phyloP scores from a whole-genome alignment of 2,797 vertebrate species.

The Rhinichthys osculus region DNA sequence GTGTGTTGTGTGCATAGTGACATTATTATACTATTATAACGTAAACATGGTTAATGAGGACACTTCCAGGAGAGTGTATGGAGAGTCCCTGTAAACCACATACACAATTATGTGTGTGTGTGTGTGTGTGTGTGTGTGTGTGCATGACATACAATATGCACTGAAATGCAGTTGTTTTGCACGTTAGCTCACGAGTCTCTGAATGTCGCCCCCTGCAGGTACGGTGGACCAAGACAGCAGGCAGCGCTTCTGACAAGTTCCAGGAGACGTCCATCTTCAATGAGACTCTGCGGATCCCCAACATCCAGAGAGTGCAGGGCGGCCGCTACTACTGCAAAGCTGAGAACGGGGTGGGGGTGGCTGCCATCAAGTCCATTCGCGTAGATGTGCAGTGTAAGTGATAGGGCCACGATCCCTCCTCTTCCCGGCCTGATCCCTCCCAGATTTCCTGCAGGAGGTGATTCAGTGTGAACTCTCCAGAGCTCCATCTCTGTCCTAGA shows the following conservation, averaged over 20 bases:
- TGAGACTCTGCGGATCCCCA: slow-evolving; percentile 92
- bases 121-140: background rate
- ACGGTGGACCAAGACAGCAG: slow-evolving; percentile 97
- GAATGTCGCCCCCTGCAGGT: slow-evolving; percentile 76
- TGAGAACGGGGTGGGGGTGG: slow-evolving; percentile 97
- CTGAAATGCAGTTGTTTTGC: background rate
- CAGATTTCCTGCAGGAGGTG: slow-evolving; percentile 49
- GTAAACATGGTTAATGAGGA: too few species aligned
- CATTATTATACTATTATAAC: too few species aligned
- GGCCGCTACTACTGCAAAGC: slow-evolving; percentile 99
- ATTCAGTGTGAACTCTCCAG: slow-evolving; percentile 72
- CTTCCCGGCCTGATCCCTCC: slow-evolving; percentile 72
- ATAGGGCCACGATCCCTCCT: slow-evolving; percentile 70
- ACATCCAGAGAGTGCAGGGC: slow-evolving; percentile 93
- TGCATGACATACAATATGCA: background rate
- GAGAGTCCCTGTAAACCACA: too few species aligned
- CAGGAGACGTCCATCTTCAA: slow-evolving; percentile 98
- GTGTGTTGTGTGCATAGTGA: too few species aligned
- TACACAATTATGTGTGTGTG: too few species aligned
- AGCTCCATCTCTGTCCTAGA: slow-evolving; percentile 63
- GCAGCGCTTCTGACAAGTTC: slow-evolving; percentile 97
- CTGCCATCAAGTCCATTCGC: slow-evolving; percentile 99
- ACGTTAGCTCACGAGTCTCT: slow-evolving; percentile 15
- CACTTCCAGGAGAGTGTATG: too few species aligned
- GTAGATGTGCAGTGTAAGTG: slow-evolving; percentile 99